Conservation (phyloP, 2,888 invertebrate genomes). For the Harmothoe impar region DNA sequence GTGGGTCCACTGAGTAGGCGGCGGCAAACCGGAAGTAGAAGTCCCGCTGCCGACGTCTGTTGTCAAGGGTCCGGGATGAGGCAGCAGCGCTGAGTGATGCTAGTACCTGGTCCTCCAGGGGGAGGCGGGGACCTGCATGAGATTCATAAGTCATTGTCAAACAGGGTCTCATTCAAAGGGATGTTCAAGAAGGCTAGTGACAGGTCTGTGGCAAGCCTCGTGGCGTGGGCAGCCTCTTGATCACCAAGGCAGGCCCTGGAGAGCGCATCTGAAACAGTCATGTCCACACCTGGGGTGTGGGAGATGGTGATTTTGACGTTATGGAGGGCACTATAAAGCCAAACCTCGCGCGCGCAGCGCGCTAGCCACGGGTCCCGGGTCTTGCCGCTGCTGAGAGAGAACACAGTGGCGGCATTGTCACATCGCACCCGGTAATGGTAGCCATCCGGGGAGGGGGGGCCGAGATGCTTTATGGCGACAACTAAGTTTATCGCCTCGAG, state of each 20-base stretch:
- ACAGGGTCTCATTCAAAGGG: not conserved
- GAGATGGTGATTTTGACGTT: not conserved
- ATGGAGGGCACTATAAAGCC: not conserved
- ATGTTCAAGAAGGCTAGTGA: not conserved
- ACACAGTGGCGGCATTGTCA: not conserved
- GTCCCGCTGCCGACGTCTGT: not conserved
- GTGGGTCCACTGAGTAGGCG: not conserved
- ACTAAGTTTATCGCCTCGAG: no score
- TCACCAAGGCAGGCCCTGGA: no score
- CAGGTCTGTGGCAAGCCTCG: not conserved
- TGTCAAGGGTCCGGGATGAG: not conserved
- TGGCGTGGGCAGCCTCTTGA: no score
- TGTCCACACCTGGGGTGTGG: not conserved
- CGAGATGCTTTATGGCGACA: no score
- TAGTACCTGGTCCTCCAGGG: not conserved
- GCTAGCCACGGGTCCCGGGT: not conserved
- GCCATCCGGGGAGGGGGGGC: no score
- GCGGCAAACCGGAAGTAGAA: no score
- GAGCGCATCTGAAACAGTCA: not conserved
- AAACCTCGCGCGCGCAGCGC: not conserved
- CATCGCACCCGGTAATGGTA: not conserved
- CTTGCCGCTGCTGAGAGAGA: not conserved
- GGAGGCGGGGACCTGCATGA: not conserved
- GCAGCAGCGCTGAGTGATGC: not conserved
- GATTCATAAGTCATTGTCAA: not conserved